Percentiles rank a stretch among this genome's conserved stretches.
Conservation (phyloP, 2,888 invertebrate species). For the Octonoba sinensis region DNA sequence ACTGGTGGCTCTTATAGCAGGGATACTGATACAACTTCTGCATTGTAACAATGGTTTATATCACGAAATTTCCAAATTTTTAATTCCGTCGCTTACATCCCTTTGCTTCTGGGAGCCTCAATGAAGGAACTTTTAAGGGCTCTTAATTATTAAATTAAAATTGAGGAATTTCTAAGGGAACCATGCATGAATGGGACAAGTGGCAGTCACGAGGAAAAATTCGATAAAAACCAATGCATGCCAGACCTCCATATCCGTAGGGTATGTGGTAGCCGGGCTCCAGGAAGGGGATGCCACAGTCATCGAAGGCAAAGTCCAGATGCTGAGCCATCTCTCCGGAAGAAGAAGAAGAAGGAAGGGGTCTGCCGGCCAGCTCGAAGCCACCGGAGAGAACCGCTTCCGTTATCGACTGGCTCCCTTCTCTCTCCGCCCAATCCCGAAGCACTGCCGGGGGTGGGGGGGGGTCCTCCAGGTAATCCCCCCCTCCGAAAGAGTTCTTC, state of each 20-base stretch:
- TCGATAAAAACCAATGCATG: background rate
- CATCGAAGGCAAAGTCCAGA: constrained; percentile 64
- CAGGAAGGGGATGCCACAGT: constrained; percentile 62
- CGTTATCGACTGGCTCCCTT: constrained; percentile 65
- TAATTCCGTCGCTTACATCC: too few relatives aligned
- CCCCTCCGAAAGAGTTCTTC: constrained; percentile 21
- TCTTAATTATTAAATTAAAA: too few relatives aligned
- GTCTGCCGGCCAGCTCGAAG: constrained; percentile 55
- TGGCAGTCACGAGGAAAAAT: background rate
- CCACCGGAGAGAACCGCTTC: constrained; percentile 30
- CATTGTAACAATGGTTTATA: too few relatives aligned
- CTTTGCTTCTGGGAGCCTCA: too few relatives aligned
- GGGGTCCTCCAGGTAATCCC: constrained; percentile 6
- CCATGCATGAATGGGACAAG: background rate
- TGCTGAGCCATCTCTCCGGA: constrained; percentile 56
- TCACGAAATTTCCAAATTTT: too few relatives aligned
- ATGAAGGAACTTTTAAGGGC: too few relatives aligned
- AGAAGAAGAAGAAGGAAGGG: constrained; percentile 11
- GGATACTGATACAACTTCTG: too few relatives aligned
- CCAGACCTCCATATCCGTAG: constrained; percentile 63
- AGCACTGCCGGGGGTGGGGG: constrained; percentile 27
- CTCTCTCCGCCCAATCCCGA: constrained; percentile 58
- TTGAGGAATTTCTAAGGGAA: too few relatives aligned
- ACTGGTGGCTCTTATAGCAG: too few relatives aligned
- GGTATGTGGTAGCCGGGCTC: constrained; percentile 63